phyloP scores from a whole-genome alignment of 2,888 invertebrate genomes.

The Mythimna vitellina region DNA sequence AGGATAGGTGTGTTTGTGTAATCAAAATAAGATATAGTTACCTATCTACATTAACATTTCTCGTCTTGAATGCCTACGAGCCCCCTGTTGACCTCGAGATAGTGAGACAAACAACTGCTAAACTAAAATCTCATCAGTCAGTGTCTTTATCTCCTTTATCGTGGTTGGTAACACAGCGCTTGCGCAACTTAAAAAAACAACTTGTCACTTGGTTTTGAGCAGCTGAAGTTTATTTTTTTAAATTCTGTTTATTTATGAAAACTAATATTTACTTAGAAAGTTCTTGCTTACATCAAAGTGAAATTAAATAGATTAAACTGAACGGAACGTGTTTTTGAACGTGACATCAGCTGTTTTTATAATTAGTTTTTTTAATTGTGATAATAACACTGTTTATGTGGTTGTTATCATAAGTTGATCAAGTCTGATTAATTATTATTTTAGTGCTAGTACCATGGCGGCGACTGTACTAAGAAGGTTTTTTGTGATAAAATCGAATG shows the following conservation, averaged over 20 bases:
- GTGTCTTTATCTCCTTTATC: conserved; percentile 72
- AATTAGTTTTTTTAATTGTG: conserved; percentile 45
- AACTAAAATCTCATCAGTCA: conserved; percentile 45
- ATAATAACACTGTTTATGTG: conserved; percentile 20
- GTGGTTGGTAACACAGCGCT: conserved; percentile 61
- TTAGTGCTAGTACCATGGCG: conserved; percentile 63
- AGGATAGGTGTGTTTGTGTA: neutral
- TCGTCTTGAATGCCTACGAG: conserved; percentile 45
- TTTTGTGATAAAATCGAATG: conserved; percentile 68
- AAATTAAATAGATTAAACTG: too few relatives aligned
- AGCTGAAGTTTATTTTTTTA: neutral
- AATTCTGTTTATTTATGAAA: neutral
- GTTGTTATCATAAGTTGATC: conserved; percentile 13
- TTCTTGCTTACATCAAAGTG: neutral
- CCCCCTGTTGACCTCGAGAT: conserved; percentile 74
- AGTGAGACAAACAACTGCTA: conserved; percentile 69
- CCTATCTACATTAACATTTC: conserved; percentile 7
- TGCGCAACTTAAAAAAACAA: conserved; percentile 26
- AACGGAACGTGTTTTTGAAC: conserved; percentile 36
- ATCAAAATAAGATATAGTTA: neutral
- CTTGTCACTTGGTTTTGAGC: conserved; percentile 9
- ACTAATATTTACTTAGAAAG: neutral
- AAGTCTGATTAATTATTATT: conserved; percentile 34
- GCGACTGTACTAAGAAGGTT: conserved; percentile 64
- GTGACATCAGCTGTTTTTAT: conserved; percentile 51